Evolutionary conservation across 2,113 vertebrate species (phyloP), one percentile per base, ranked within the genome.

Genomic region (Meles meles): DNA sequence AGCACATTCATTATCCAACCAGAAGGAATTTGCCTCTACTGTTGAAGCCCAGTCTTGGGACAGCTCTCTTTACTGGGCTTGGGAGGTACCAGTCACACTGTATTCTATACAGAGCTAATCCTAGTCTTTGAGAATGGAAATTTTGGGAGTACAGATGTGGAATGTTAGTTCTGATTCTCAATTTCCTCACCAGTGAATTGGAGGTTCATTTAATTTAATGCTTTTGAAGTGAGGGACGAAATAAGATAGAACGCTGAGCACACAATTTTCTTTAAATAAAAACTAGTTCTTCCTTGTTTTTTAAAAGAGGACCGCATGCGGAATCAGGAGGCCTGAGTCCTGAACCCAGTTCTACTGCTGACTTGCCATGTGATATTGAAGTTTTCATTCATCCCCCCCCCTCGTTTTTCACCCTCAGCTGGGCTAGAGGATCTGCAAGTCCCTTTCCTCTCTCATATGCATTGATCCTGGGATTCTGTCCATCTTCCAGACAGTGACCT

Each of bases 141-240:
- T 76, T 47, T 94, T 44, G 31, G 27, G 25, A 61, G 29, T 74
- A 90, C 9, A 87, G 13, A 55, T 95, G 85, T 37, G 11, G 49
- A 61, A 65, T 57, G 44, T 71, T 96, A n/a, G 80, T 44, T 42
- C 72, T 20, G 27, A 79, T 52, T 90, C 71, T 94, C 44, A 69
- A 67, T 49, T 85, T 80, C 31, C 20, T 95, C 18, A 23, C 80
- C 47, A 81, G 18, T 2, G 79, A 97, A 87, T 49, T 61, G 18
- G 63, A 27, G 14, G 13, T 49, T 85, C 80, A 71, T 90, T 39
- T 92, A 91, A 92, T 65, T 44, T 76, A 80, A 86, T 74, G 23
- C 37, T 80, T 83, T 92, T 83, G 63, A 96, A 34, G 63, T 87
- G 76, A 82, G 44, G 49, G 39, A 55, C 80, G 96, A 92, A 76